phyloP scores from a whole-genome alignment of 2,888 invertebrate genomes.

The Coenonympha arcania region DNA sequence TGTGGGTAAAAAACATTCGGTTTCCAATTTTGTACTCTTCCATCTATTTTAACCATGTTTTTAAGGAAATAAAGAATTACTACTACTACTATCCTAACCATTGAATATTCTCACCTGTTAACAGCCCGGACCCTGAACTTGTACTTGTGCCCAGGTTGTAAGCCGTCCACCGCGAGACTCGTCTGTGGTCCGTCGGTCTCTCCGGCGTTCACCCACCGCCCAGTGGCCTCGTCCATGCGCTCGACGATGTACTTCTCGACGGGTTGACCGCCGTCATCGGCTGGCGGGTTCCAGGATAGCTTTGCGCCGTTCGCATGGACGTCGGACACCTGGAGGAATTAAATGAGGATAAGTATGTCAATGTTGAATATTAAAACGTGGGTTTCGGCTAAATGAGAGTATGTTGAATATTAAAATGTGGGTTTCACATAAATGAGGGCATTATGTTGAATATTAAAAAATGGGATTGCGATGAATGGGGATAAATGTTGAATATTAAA shows the following conservation, averaged over 20 bases:
- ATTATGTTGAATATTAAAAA: too few species aligned
- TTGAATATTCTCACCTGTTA: conserved; percentile 79
- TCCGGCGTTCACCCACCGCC: conserved; percentile 94
- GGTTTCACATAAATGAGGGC: too few species aligned
- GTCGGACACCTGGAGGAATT: conserved; percentile 75
- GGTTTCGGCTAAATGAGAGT: too few species aligned
- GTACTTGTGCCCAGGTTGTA: conserved; percentile 95
- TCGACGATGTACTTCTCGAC: conserved; percentile 96
- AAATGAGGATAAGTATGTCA: neutral
- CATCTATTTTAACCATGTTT: too few species aligned
- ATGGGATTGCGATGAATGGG: too few species aligned
- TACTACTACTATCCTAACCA: too few species aligned
- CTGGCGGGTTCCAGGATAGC: conserved; percentile 92
- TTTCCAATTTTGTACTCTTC: too few species aligned
- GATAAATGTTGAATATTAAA: too few species aligned
- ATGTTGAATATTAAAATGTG: too few species aligned
- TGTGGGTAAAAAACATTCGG: too few species aligned
- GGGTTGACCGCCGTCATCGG: conserved; percentile 95
- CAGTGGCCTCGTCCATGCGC: conserved; percentile 93
- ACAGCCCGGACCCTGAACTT: conserved; percentile 97
- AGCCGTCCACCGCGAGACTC: conserved; percentile 83
- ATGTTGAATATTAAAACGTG: too few species aligned
- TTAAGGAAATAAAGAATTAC: too few species aligned
- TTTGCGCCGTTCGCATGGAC: conserved; percentile 93
- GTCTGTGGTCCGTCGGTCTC: conserved; percentile 92